Conservation (phyloP, 2,113 vertebrate genomes). For the Terrapene triunguis region DNA sequence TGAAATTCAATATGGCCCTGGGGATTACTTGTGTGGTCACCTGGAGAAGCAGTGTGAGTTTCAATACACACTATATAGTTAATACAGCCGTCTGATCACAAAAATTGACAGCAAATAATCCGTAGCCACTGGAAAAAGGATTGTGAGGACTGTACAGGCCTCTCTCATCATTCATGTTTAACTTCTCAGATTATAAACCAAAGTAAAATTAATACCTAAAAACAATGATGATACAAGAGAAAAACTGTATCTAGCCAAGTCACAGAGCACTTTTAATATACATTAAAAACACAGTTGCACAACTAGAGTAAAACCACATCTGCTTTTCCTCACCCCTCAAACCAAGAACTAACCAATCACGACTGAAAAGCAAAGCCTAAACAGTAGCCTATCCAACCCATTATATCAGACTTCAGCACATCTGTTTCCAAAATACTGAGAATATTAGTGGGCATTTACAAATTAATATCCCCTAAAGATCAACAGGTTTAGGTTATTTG, state of each 20-base stretch:
- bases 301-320: background rate
- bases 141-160: background rate
- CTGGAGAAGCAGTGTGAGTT: constrained; percentile 21
- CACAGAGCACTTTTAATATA: background rate
- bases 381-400: background rate
- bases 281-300: background rate
- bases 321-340: background rate
- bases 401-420: background rate
- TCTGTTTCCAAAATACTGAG: background rate
- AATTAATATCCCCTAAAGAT: background rate
- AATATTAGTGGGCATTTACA: background rate
- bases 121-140: background rate
- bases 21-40: constrained; percentile 51
- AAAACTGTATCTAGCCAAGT: background rate
- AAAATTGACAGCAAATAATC: constrained; percentile 21
- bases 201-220: background rate
- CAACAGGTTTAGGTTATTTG: background rate
- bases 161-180: background rate
- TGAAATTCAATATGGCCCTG: constrained; percentile 64
- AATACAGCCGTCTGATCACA: background rate
- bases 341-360: background rate
- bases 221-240: background rate
- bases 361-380: background rate
- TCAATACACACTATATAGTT: background rate
- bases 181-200: background rate